A percentile compares a stretch with the other conserved stretches of the same genome.
Conservation (phyloP, 2,888 invertebrate species). For the Heterodera filipjevi region DNA sequence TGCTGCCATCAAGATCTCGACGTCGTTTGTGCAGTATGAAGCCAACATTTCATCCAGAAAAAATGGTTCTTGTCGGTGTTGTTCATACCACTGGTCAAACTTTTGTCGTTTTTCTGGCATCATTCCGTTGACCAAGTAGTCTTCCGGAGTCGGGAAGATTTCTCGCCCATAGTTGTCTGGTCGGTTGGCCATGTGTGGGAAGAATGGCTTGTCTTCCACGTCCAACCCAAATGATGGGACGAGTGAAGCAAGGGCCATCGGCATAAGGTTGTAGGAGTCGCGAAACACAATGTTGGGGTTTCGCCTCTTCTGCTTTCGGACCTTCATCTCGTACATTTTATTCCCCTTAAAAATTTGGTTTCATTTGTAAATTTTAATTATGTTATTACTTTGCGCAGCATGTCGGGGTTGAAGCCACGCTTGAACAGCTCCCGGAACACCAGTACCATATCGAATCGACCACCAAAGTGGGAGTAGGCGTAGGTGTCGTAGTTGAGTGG, state of each 20-base stretch:
- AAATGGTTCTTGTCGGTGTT: background rate
- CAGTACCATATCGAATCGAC: conserved; percentile 22
- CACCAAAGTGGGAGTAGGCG: conserved; percentile 15
- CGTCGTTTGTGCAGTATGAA: conserved; percentile 17
- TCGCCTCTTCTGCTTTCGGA: background rate
- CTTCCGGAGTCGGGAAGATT: background rate
- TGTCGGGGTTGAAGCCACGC: background rate
- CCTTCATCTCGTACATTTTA: background rate
- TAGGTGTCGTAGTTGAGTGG: conserved; percentile 16
- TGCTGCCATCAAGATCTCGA: background rate
- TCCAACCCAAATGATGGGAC: conserved; percentile 10
- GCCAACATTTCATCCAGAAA: background rate
- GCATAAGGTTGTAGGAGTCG: conserved; percentile 24
- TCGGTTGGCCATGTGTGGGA: background rate
- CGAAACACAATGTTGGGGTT: conserved; percentile 3
- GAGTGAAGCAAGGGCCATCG: background rate
- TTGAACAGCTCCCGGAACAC: conserved; percentile 21
- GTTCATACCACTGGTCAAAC: conserved; percentile 12
- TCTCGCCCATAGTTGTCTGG: background rate
- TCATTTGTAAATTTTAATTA: too few species aligned
- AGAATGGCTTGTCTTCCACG: background rate
- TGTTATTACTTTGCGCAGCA: too few species aligned
- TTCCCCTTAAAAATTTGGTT: too few species aligned
- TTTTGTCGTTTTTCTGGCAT: conserved; percentile 10
- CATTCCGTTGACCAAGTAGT: conserved; percentile 13